These are phyloP conservation scores for Rhyacophila brunnea DNA, from an alignment of 1,140 invertebrate species.

Conservation along the genomic window DNA sequence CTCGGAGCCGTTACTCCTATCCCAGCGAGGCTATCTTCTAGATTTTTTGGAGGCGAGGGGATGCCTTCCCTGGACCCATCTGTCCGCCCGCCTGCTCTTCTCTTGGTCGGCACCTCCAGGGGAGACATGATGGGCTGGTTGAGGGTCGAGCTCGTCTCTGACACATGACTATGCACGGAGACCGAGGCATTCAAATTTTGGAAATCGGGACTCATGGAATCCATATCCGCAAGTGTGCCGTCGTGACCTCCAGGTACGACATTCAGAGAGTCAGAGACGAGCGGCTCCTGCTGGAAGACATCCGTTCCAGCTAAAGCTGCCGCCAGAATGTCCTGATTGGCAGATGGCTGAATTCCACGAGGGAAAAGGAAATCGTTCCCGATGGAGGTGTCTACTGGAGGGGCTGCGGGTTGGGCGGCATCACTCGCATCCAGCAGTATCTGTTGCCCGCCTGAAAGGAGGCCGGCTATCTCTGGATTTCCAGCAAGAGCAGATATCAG, in stretches of 20 bases:
- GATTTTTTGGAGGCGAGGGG: conserved; percentile 48
- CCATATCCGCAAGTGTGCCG: conserved; percentile 38
- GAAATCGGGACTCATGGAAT: conserved; percentile 52
- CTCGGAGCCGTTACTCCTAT: conserved; percentile 56
- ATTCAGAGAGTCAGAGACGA: conserved; percentile 38
- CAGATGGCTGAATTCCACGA: conserved; percentile 39
- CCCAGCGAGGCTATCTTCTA: conserved; percentile 57
- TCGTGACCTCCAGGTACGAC: conserved; percentile 22
- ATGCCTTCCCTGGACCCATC: conserved; percentile 41
- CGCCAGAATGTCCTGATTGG: conserved; percentile 70
- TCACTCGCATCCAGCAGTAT: conserved; percentile 42
- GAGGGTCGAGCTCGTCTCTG: conserved; percentile 70
- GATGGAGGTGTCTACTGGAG: conserved; percentile 38
- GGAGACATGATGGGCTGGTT: conserved; percentile 81
- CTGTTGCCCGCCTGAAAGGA: conserved; percentile 39
- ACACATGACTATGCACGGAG: conserved; percentile 56
- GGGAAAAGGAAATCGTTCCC: conserved; percentile 28
- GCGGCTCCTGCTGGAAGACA: conserved; percentile 64
- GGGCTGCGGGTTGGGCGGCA: conserved; percentile 6
- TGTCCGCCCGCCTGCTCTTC: conserved; percentile 41
- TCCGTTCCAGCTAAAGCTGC: conserved; percentile 74
- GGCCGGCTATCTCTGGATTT: conserved; percentile 18
- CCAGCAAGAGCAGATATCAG: conserved; percentile 25
- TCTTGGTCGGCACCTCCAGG: conserved; percentile 65
- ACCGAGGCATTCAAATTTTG: conserved; percentile 54